These are phyloP conservation scores for Triops cancriformis DNA, from an alignment of 1,140 invertebrate genomes.

Conservation along the genomic window DNA sequence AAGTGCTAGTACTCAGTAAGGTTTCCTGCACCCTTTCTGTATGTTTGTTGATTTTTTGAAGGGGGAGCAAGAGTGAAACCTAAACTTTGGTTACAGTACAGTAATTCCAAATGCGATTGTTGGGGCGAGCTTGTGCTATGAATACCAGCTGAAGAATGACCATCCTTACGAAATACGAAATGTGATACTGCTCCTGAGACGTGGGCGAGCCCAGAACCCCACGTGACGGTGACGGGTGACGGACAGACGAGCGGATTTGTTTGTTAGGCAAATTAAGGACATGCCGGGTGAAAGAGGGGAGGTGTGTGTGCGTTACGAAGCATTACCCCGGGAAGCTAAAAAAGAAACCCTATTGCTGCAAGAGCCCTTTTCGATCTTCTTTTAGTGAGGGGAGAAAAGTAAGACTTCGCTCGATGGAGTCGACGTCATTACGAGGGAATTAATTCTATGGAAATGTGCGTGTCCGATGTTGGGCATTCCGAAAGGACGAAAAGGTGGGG, in stretches of 20 bases:
- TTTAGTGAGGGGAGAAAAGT: not conserved
- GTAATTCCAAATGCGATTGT: not conserved
- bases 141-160: not conserved
- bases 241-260: not conserved
- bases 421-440: not conserved
- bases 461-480: not conserved
- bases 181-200: not conserved
- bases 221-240: not conserved
- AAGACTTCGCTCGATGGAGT: not conserved
- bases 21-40: not conserved
- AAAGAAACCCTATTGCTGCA: not conserved
- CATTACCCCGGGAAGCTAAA: not conserved
- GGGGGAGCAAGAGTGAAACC: not conserved
- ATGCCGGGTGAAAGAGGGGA: not conserved
- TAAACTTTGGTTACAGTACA: not conserved
- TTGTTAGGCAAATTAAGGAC: slow-evolving; percentile 10
- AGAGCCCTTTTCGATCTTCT: not conserved
- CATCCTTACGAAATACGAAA: not conserved
- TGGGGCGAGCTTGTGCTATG: not conserved
- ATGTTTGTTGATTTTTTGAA: not conserved
- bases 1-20: not conserved
- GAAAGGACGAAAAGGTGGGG: too few relatives aligned
- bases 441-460: not conserved
- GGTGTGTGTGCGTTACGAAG: not conserved
- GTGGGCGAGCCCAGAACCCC: not conserved